A percentile compares a stretch with the other conserved stretches of the same genome.
These are phyloP conservation scores for Lochmaea capreae DNA, from an alignment of 2,888 invertebrate species.

Conservation along the genomic window DNA sequence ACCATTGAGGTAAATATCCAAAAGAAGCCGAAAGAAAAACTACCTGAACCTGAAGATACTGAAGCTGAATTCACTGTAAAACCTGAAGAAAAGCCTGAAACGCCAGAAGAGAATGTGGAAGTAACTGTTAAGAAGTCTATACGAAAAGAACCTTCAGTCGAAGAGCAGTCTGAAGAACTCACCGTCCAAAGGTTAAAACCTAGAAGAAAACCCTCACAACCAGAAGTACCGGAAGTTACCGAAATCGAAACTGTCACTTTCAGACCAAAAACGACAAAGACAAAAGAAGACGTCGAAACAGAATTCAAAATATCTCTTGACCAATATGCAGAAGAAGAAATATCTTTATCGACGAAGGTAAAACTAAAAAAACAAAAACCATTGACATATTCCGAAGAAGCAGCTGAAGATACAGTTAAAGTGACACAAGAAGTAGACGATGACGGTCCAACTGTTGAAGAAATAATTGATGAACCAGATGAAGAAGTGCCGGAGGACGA, in stretches of 20 bases:
- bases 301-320: conserved; percentile 89
- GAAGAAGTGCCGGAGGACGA: conserved; percentile 70
- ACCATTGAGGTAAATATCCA: conserved; percentile 32
- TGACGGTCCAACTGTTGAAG: conserved; percentile 72
- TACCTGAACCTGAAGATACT: conserved; percentile 40
- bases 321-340: conserved; percentile 89
- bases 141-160: conserved; percentile 66
- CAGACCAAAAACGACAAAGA: conserved; percentile 79
- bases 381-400: conserved; percentile 81
- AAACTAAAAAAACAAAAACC: conserved; percentile 80
- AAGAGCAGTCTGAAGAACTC: conserved; percentile 75
- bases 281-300: conserved; percentile 89
- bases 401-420: conserved; percentile 80
- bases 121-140: conserved; percentile 60
- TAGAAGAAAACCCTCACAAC: conserved; percentile 73
- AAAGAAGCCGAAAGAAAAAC: conserved; percentile 42
- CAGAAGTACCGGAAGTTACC: conserved; percentile 78
- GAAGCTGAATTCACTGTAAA: conserved; percentile 49
- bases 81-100: conserved; percentile 45
- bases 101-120: conserved; percentile 53
- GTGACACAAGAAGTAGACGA: conserved; percentile 75
- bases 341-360: conserved; percentile 86
- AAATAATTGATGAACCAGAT: conserved; percentile 74
- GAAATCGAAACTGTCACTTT: conserved; percentile 85
- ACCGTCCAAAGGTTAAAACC: conserved; percentile 81